A percentile compares a stretch with the other conserved stretches of the same genome.
Conservation (phyloP, 2,888 invertebrate genomes). For the Clitarchus hookeri region DNA sequence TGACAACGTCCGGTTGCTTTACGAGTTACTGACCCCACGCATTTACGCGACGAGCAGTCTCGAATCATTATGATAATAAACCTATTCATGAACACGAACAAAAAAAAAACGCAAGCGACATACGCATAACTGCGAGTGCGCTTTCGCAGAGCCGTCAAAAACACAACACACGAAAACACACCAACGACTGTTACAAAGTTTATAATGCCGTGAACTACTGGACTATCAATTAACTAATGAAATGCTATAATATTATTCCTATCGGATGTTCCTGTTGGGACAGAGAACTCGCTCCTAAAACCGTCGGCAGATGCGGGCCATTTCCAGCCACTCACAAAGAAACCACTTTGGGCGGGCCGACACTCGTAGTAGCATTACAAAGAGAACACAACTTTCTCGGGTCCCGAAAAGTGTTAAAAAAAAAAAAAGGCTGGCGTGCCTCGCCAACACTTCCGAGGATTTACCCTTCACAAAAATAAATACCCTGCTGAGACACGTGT, state of each 20-base stretch:
- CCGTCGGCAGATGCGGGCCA: not conserved
- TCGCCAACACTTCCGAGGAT: not conserved
- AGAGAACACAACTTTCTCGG: not conserved
- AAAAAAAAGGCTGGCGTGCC: not conserved
- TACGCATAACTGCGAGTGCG: too few species aligned
- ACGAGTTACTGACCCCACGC: not conserved
- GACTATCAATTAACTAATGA: too few species aligned
- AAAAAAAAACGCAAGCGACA: too few species aligned
- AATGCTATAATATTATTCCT: too few species aligned
- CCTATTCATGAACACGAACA: not conserved
- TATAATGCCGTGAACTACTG: too few species aligned
- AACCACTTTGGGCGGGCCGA: not conserved
- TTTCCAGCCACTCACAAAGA: not conserved
- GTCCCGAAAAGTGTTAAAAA: not conserved
- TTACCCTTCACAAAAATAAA: not conserved
- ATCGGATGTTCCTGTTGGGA: too few species aligned
- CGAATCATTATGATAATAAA: not conserved
- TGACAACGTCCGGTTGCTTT: too few species aligned
- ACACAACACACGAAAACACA: too few species aligned
- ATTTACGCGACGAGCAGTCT: not conserved
- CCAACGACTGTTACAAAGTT: too few species aligned
- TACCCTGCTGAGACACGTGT: not conserved
- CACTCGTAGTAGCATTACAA: not conserved
- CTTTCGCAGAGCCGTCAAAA: too few species aligned
- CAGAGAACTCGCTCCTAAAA: not conserved